Conservation (phyloP, 2,888 invertebrate species). For the Eupithecia pulchellata region DNA sequence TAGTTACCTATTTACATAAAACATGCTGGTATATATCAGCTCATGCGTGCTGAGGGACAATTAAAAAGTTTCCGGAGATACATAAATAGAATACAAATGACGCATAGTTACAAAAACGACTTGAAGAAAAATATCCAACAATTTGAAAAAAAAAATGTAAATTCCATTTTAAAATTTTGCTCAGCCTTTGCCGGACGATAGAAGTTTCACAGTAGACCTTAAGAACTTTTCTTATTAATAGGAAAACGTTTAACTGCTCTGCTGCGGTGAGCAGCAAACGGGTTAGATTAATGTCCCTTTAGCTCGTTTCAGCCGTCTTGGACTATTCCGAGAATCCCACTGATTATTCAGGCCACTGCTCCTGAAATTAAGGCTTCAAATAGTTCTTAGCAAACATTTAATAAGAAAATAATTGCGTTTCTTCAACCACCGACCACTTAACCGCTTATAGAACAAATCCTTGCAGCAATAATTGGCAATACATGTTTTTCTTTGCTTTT, state of each 20-base stretch:
- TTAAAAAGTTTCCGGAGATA: no score
- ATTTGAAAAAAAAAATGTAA: neutral
- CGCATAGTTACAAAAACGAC: no score
- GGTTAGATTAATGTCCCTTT: constrained; percentile 36
- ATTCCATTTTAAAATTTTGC: neutral
- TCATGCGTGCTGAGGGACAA: no score
- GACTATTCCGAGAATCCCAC: constrained; percentile 20
- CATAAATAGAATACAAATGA: no score
- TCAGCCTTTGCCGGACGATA: neutral
- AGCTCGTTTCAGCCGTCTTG: constrained; percentile 31
- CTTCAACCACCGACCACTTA: neutral
- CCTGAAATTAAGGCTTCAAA: constrained; percentile 7
- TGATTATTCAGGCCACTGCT: constrained; percentile 21
- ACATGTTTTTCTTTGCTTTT: neutral
- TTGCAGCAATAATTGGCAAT: neutral
- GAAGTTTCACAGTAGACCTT: constrained; percentile 33
- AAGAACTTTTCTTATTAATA: constrained; percentile 43
- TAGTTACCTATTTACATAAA: no score
- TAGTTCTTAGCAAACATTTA: constrained; percentile 5
- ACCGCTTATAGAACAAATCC: neutral
- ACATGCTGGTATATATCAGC: no score
- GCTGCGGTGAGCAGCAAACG: constrained; percentile 38
- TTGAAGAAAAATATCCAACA: neutral
- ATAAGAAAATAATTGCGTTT: neutral
- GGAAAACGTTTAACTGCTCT: constrained; percentile 39